A percentile compares a stretch with the other conserved stretches of the same genome.
Conservation (phyloP, 2,113 vertebrate genomes). For the Calidris pugnax region DNA sequence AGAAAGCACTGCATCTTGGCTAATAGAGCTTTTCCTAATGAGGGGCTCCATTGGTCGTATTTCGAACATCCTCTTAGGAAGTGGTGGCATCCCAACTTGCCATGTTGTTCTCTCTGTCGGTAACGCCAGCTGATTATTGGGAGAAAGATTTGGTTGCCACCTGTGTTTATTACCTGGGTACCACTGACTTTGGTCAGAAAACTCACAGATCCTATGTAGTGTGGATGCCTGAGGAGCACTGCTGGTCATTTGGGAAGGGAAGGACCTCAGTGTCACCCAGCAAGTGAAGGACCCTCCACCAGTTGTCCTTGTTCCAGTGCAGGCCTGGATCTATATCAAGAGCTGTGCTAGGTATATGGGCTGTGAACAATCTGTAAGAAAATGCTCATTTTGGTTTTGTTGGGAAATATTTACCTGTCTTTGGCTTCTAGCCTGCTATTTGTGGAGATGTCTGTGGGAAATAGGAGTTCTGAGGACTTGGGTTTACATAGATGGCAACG, state of each 20-base stretch:
- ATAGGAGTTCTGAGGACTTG: neutral
- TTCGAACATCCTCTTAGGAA: neutral
- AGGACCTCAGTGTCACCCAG: neutral
- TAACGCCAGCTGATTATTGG: neutral
- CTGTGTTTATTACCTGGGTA: neutral
- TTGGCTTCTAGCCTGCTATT: neutral
- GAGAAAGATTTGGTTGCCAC: neutral
- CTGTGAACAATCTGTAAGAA: neutral
- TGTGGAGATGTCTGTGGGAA: neutral
- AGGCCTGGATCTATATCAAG: neutral
- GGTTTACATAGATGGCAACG: neutral
- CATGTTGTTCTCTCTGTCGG: neutral
- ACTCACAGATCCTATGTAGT: no score
- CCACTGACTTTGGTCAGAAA: no score
- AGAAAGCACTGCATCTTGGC: fast-evolving
- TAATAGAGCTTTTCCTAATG: neutral
- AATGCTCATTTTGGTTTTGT: neutral
- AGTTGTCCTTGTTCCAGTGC: neutral
- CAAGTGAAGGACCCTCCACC: neutral
- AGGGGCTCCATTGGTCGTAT: neutral
- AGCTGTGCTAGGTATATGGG: neutral
- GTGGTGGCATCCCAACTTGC: fast-evolving
- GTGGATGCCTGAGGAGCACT: fast-evolving
- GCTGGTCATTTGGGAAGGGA: neutral
- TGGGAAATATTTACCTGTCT: neutral